Evolutionary conservation across 1,140 invertebrate genomes (phyloP), one percentile per base, ranked within the genome.

Genomic region (Nylanderia fulva): DNA sequence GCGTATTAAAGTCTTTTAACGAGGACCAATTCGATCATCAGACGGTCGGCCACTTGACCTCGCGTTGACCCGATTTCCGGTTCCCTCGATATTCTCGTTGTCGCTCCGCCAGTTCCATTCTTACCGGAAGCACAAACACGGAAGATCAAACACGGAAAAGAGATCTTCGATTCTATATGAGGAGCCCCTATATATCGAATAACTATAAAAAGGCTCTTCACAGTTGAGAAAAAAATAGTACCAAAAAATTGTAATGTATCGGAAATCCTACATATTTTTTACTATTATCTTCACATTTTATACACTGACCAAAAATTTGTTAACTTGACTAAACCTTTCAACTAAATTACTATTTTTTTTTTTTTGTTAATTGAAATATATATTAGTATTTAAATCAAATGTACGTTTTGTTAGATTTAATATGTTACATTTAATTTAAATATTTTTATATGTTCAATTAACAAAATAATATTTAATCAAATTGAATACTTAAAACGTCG

Each of bases 61-160:
- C 80, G 85, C 80, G 85, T 89, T 89, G 88, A 89, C 85, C 85
- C 56, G 72, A 39, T 89, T 89, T 89, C 88, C 88, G 88, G 85
- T 86, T 69, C 33, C 61, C 83, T 83, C 60, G 54, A 75, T 61
- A 58, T 27, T 45, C 24, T 39, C 39, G 24, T 9, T 2, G 54
- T 42, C 39, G n/a, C 36, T 52, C 61, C 48, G 18, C 66, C 18
- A 24, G 1, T 48, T 76, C 60, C 18, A 76, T 54, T 63, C 29
- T 76, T 36, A 76, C 5, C 77, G 45, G 54, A 60, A 82, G 66
- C 63, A 64, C 75, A 85, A 77, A 74, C 33, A 74, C 45, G 54
- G 33, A 75, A 56, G 21, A 48, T 71, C 75, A 85, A 77, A 74
- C 42, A 74, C 54, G 68, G 42, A 80, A 61, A 13, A 13, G 21